Base-by-base conservation (phyloP, 2,888 invertebrate species). In the Tachina grossa region DNA sequence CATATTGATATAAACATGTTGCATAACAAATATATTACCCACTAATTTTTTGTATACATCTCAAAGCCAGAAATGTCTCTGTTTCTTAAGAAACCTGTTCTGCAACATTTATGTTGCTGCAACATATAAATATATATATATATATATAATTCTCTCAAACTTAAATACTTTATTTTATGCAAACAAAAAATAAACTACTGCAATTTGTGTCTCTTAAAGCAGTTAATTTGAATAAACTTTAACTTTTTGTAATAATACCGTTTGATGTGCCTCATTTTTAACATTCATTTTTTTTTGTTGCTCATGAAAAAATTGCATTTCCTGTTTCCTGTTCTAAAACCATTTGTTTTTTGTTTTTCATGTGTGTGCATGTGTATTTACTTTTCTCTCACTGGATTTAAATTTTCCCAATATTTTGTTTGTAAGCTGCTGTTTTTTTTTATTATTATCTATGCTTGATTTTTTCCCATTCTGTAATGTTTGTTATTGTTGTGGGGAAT, bases 271-370 rank as follows among this genome's bases (percentile, higher is more conserved):
- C 31, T 49, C 9, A 10, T 68, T 71, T 71, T 72, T 49, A 43
- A 13, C 51, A 49, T 49, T n/a, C n/a, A n/a, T n/a, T n/a, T n/a
- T 61, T 49, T 75, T 39, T 49, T 57, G 65, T 31, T 59, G 65
- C 49, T 61, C 22, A 22, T 22, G 61, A 72, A 75, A 81, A 47
- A 68, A 81, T 68, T 77, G 85, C 83, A 85, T 83, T 85, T 85
- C 85, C 85, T 85, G 85, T 85, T 85, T 85, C 85, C 85, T 85
- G 83, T 85, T 82, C 79, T 85, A 83, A 83, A 78, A 68, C 72
- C 79, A 79, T 84, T 84, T 84, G 74, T 84, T 79, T 63, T 63
- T n/a, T 69, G n/a, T 57, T 31, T 31, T 31, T 31, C 6, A 45
- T 63, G 16, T 69, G 45, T 75, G 43, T 76, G 59, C 49, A 11